Conservation (phyloP, 1,140 invertebrate genomes). For the Dreissena rostriformis region DNA sequence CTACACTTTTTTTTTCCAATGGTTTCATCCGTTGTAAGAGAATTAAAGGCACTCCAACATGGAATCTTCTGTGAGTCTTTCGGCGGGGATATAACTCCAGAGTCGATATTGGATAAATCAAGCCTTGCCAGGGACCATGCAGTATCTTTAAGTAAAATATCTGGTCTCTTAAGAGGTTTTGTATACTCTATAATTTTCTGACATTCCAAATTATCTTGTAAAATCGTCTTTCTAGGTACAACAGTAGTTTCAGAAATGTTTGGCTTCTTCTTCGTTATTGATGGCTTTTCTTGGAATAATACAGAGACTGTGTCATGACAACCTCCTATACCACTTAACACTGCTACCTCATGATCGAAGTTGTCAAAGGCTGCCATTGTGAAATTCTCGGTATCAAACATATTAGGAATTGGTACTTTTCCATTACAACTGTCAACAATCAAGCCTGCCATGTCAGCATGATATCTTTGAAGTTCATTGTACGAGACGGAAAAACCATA, state of each 20-base stretch:
- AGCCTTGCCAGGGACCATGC: conserved; percentile 25
- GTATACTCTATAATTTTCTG: not conserved
- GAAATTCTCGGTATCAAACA: not conserved
- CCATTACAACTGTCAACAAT: not conserved
- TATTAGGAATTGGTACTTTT: conserved; percentile 4
- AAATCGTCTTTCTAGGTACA: not conserved
- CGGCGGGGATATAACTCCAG: not conserved
- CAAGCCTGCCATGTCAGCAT: conserved; percentile 12
- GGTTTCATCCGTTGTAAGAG: conserved; percentile 1
- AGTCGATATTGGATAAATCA: not conserved
- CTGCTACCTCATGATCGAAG: conserved; percentile 31
- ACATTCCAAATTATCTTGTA: conserved; percentile 16
- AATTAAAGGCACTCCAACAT: conserved; percentile 20
- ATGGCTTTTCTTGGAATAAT: conserved; percentile 9
- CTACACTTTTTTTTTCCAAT: not conserved
- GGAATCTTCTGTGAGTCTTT: not conserved
- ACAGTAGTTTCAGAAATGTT: no score
- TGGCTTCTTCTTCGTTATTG: not conserved
- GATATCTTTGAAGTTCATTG: conserved; percentile 14
- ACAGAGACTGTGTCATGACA: conserved; percentile 39
- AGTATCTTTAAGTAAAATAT: not conserved
- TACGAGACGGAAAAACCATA: conserved; percentile 5
- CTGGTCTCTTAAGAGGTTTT: not conserved
- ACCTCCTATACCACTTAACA: conserved; percentile 14
- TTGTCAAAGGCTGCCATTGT: conserved; percentile 33